Conservation (phyloP, 1,140 invertebrate species). For the Danaus melanippus region DNA sequence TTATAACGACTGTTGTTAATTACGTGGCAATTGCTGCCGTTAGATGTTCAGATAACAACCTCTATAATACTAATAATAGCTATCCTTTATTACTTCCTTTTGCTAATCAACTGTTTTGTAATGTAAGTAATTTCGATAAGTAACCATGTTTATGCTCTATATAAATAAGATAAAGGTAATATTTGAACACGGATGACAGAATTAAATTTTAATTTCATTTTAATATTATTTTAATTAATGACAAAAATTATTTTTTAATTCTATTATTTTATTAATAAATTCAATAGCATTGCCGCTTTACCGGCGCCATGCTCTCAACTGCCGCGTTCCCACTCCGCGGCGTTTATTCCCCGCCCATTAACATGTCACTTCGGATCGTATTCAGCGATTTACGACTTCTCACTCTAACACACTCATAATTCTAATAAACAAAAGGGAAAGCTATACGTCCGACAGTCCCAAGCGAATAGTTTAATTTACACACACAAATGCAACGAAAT, state of each 20-base stretch:
- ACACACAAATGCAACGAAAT: conserved; percentile 59
- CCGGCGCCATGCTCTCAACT: conserved; percentile 64
- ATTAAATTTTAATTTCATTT: too few species aligned
- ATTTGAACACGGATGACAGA: too few species aligned
- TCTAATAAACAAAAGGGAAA: conserved; percentile 70
- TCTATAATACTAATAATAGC: conserved; percentile 8
- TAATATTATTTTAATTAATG: too few species aligned
- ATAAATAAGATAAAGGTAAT: too few species aligned
- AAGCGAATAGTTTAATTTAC: conserved; percentile 69
- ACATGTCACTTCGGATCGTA: conserved; percentile 65
- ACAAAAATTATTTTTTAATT: conserved; percentile 2
- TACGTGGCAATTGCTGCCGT: conserved; percentile 8
- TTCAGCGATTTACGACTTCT: conserved; percentile 66
- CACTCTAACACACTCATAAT: conserved; percentile 67
- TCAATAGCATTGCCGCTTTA: conserved; percentile 14
- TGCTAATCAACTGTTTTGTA: too few species aligned
- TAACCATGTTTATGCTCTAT: too few species aligned
- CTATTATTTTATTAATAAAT: conserved; percentile 12
- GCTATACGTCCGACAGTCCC: conserved; percentile 68
- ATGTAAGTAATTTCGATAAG: too few species aligned
- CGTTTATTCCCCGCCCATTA: conserved; percentile 63
- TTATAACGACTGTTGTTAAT: conserved; percentile 3
- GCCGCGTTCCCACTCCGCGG: conserved; percentile 48
- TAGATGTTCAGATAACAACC: conserved; percentile 6
- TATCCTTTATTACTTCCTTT: conserved; percentile 9